phyloP scores from a whole-genome alignment of 2,113 vertebrate genomes.

The Asarcornis scutulata region DNA sequence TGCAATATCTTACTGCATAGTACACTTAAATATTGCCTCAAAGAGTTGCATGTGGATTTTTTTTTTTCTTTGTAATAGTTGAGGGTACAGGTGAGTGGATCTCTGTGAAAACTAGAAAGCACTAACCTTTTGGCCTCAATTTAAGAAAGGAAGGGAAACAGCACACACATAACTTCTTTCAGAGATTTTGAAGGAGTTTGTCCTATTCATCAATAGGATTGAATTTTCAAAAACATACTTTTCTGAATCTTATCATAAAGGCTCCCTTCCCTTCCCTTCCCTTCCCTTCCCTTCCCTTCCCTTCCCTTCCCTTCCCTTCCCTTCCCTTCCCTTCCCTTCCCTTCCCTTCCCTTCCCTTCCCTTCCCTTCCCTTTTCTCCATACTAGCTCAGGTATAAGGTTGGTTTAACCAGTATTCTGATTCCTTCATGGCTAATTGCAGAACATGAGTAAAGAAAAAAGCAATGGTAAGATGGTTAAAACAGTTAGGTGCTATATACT shows the following conservation, averaged over 20 bases:
- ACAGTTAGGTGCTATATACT: background rate
- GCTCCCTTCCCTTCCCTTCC: no score
- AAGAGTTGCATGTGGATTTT: background rate
- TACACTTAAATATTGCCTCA: background rate
- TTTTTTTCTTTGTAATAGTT: background rate
- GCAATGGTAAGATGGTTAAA: fast-evolving
- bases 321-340: no score
- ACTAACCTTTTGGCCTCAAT: background rate
- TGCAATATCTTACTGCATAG: background rate
- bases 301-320: no score
- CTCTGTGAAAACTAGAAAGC: background rate
- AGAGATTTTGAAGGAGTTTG: background rate
- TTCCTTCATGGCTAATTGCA: background rate
- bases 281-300: no score
- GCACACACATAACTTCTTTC: background rate
- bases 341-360: no score
- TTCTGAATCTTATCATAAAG: background rate
- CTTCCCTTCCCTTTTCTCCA: no score
- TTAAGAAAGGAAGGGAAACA: background rate
- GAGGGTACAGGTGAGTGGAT: background rate
- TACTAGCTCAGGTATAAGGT: background rate
- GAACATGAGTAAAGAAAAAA: background rate
- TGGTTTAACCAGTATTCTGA: background rate
- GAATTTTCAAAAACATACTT: background rate
- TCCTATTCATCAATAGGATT: background rate